Percentiles rank a stretch among this genome's conserved stretches.
Conservation (phyloP, 2,797 vertebrate species). For the Menidia menidia region DNA sequence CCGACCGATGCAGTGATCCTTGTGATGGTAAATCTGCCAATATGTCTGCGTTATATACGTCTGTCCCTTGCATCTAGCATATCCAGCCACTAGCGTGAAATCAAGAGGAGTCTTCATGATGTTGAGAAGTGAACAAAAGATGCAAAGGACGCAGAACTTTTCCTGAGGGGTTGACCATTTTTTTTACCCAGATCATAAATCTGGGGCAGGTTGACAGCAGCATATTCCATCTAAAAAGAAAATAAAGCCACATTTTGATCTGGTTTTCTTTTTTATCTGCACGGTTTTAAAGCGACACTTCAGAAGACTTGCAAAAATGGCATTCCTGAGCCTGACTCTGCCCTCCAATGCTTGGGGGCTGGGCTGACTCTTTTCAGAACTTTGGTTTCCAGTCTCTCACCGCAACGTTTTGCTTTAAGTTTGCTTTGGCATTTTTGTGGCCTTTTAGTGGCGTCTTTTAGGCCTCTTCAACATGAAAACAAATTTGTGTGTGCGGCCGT, state of each 20-base stretch:
- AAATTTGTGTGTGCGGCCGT: no score
- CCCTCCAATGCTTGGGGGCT: no score
- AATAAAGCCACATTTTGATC: not conserved
- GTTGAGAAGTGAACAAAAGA: constrained; percentile 27
- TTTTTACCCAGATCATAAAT: not conserved
- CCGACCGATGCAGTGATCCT: constrained; percentile 44
- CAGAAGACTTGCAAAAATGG: no score
- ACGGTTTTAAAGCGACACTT: no score
- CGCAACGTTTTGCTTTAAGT: no score
- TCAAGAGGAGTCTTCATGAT: constrained; percentile 56
- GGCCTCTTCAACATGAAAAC: no score
- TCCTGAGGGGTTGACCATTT: not conserved
- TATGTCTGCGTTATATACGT: constrained; percentile 52
- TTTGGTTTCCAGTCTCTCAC: no score
- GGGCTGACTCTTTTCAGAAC: no score
- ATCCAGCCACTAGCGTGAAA: constrained; percentile 65
- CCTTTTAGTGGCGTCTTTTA: no score
- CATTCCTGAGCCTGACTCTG: no score
- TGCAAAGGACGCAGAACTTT: not conserved
- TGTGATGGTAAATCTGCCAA: constrained; percentile 68
- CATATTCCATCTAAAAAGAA: not conserved
- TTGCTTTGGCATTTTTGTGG: no score
- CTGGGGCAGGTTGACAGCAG: not conserved
- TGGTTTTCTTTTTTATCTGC: no score
- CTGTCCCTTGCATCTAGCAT: constrained; percentile 44